A percentile compares a stretch with the other conserved stretches of the same genome.
phyloP scores from a whole-genome alignment of 2,113 vertebrate genomes.

The Aix galericulata region DNA sequence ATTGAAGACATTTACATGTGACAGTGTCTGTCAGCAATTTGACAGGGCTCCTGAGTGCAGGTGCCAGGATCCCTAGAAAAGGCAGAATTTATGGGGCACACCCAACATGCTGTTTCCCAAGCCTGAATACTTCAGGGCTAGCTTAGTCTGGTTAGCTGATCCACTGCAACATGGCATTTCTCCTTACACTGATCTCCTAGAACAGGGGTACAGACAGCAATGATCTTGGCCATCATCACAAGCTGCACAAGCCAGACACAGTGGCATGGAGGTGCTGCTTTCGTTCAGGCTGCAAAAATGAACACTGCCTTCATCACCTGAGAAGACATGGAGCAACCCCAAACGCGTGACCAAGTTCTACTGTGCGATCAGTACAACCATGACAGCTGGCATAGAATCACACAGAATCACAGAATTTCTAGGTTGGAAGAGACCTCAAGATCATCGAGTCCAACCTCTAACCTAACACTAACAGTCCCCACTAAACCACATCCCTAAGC shows the following conservation, averaged over 20 bases:
- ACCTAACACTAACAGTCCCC: too few species aligned
- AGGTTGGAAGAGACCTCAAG: too few species aligned
- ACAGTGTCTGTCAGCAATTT: not conserved
- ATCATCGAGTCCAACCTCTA: too few species aligned
- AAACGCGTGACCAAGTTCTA: accelerated
- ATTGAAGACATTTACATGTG: accelerated
- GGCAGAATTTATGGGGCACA: not conserved
- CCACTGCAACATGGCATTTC: accelerated
- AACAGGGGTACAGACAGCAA: not conserved
- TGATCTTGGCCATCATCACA: accelerated
- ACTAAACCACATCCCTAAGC: too few species aligned
- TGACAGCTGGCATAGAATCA: accelerated
- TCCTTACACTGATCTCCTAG: not conserved
- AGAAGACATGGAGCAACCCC: not conserved
- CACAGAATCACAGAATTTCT: too few species aligned
- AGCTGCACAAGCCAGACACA: not conserved
- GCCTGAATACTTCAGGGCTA: not conserved
- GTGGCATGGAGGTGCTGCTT: not conserved
- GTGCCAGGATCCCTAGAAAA: not conserved
- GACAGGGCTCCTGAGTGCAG: not conserved
- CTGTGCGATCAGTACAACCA: accelerated
- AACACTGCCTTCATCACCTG: not conserved
- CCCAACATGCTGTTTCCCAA: not conserved
- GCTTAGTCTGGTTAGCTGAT: too few species aligned
- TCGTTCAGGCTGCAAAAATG: not conserved